Percentiles rank a stretch among this genome's conserved stretches.
phyloP scores from a whole-genome alignment of 2,888 invertebrate genomes.

The Blomia tropicalis region DNA sequence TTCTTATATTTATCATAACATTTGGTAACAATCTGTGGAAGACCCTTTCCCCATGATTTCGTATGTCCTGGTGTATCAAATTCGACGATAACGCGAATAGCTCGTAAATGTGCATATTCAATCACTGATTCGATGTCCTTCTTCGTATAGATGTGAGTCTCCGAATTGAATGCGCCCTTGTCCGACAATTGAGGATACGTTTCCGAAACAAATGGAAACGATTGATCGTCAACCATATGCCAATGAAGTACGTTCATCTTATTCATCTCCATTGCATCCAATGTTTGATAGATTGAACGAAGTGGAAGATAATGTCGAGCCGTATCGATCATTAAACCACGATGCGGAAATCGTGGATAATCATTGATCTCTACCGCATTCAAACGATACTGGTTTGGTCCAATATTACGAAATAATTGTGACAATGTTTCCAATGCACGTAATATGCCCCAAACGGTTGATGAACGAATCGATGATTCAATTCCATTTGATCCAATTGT shows the following conservation, averaged over 20 bases:
- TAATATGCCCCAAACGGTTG: slow-evolving; percentile 51
- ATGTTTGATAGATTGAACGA: slow-evolving; percentile 40
- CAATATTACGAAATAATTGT: slow-evolving; percentile 47
- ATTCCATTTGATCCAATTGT: slow-evolving; percentile 33
- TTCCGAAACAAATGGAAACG: slow-evolving; percentile 58
- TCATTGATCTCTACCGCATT: slow-evolving; percentile 36
- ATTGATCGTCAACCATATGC: slow-evolving; percentile 63
- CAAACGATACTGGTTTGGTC: slow-evolving; percentile 33
- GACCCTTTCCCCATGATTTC: slow-evolving; percentile 63
- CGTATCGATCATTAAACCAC: slow-evolving; percentile 77
- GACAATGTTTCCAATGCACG: slow-evolving; percentile 70
- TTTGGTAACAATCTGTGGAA: slow-evolving; percentile 53
- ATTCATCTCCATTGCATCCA: slow-evolving; percentile 75
- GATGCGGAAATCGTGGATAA: slow-evolving; percentile 64
- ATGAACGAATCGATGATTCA: slow-evolving; percentile 32
- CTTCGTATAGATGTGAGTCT: slow-evolving; percentile 47
- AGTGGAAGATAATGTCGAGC: slow-evolving; percentile 67
- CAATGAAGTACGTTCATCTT: slow-evolving; percentile 88
- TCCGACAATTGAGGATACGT: slow-evolving; percentile 35
- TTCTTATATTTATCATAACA: slow-evolving; percentile 45
- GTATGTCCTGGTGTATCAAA: slow-evolving; percentile 75
- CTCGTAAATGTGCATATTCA: slow-evolving; percentile 57
- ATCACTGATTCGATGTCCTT: slow-evolving; percentile 51
- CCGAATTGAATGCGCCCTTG: slow-evolving; percentile 26
- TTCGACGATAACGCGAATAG: slow-evolving; percentile 73